Percentiles rank a stretch among this genome's conserved stretches.
phyloP scores from a whole-genome alignment of 2,888 invertebrate species.

The Drosophila basisetae region DNA sequence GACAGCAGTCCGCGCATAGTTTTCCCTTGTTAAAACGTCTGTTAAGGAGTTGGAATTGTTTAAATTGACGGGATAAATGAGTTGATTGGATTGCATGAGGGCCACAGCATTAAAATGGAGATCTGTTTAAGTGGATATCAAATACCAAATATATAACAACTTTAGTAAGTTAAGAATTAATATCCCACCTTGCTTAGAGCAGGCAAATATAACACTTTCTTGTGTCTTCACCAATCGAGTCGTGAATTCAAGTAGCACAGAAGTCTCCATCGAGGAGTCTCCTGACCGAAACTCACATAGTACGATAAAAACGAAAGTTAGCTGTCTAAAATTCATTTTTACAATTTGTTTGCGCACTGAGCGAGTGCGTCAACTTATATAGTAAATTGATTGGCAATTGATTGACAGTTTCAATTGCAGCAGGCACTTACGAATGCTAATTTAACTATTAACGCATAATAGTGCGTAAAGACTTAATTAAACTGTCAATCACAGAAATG shows the following conservation, averaged over 20 bases:
- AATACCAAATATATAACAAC: background rate
- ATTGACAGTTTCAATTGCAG: conserved; percentile 51
- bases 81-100: conserved; percentile 61
- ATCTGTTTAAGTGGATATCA: conserved; percentile 32
- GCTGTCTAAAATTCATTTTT: conserved; percentile 26
- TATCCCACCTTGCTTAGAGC: conserved; percentile 62
- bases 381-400: conserved; percentile 15
- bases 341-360: background rate
- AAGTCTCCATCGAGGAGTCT: conserved; percentile 39
- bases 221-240: conserved; percentile 59
- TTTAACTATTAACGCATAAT: conserved; percentile 23
- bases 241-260: conserved; percentile 61
- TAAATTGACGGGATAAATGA: conserved; percentile 55
- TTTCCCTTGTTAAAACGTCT: conserved; percentile 53
- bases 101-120: conserved; percentile 26
- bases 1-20: conserved; percentile 67
- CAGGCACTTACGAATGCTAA: conserved; percentile 39
- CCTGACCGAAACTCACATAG: background rate
- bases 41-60: conserved; percentile 47
- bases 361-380: conserved; percentile 30
- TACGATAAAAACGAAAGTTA: conserved; percentile 11
- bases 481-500: conserved; percentile 6
- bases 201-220: conserved; percentile 71
- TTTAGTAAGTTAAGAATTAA: background rate
- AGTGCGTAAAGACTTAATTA: conserved; percentile 27